Evolutionary conservation across 1,140 invertebrate genomes (phyloP).

Genomic region (Reticulitermes speratus): DNA sequence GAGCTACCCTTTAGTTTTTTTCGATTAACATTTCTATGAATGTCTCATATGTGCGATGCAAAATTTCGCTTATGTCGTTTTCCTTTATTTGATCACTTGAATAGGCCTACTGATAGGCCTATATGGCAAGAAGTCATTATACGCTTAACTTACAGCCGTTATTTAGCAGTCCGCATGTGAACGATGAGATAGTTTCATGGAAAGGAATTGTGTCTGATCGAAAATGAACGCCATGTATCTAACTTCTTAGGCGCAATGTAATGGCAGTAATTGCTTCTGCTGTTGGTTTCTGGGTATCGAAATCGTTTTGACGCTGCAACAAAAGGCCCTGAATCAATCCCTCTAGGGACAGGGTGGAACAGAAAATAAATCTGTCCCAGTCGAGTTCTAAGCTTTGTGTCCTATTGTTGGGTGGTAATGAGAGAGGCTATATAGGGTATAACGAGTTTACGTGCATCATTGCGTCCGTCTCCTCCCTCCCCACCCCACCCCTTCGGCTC

Average conservation of each 20-base stretch:
- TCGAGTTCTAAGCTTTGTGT: slow-evolving; percentile 9
- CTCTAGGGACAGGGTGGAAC: slow-evolving; percentile 6
- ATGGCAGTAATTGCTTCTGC: neutral
- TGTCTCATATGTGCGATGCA: too few species aligned
- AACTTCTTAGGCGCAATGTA: neutral
- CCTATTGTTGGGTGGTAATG: slow-evolving; percentile 14
- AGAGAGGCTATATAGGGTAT: slow-evolving; percentile 8
- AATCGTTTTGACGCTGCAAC: neutral
- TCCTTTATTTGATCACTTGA: too few species aligned
- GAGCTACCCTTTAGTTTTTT: too few species aligned
- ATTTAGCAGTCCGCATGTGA: neutral
- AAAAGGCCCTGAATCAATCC: neutral
- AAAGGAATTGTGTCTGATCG: neutral
- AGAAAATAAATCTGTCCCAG: slow-evolving; percentile 19
- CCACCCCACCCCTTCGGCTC: neutral
- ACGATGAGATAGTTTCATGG: neutral
- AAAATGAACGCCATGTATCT: neutral
- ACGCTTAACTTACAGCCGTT: too few species aligned
- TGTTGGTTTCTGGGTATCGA: slow-evolving; percentile 13
- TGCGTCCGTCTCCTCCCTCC: neutral
- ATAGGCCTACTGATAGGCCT: too few species aligned
- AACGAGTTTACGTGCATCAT: slow-evolving; percentile 10
- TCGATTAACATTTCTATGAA: too few species aligned
- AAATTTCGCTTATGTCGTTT: too few species aligned
- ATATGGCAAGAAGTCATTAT: too few species aligned